phyloP scores from a whole-genome alignment of 1,140 invertebrate species.

The Delia radicum region DNA sequence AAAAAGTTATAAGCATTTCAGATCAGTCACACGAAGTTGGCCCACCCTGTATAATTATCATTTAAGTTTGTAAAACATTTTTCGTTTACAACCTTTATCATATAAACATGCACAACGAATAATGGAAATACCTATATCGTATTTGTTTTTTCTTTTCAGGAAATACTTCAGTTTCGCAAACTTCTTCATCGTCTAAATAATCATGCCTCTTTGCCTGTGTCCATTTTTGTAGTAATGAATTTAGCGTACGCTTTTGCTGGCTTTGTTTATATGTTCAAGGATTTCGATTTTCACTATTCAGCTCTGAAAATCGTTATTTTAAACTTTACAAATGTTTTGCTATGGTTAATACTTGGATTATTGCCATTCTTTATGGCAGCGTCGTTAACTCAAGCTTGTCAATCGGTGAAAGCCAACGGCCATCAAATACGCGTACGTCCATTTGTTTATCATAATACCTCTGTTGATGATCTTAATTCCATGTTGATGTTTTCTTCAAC shows the following conservation, averaged over 20 bases:
- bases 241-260: conserved; percentile 70
- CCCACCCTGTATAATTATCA: too few relatives aligned
- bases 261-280: conserved; percentile 65
- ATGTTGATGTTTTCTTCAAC: conserved; percentile 76
- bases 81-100: too few relatives aligned
- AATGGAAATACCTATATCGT: too few relatives aligned
- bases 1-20: too few relatives aligned
- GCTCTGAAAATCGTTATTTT: conserved; percentile 62
- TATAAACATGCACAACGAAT: too few relatives aligned
- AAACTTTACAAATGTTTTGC: conserved; percentile 64
- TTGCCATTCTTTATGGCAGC: conserved; percentile 74
- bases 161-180: conserved; percentile 75
- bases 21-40: too few relatives aligned
- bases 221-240: conserved; percentile 74
- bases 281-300: conserved; percentile 54
- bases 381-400: conserved; percentile 72
- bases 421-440: conserved; percentile 76
- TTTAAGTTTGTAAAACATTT: too few relatives aligned
- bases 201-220: conserved; percentile 70
- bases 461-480: conserved; percentile 71
- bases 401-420: conserved; percentile 68
- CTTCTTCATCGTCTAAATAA: conserved; percentile 73
- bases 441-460: conserved; percentile 75
- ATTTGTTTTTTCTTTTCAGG: conserved; percentile 58
- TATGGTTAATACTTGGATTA: conserved; percentile 69